These are phyloP conservation scores for Drosophila elegans DNA, from an alignment of 1,140 invertebrate species.

Conservation along the genomic window DNA sequence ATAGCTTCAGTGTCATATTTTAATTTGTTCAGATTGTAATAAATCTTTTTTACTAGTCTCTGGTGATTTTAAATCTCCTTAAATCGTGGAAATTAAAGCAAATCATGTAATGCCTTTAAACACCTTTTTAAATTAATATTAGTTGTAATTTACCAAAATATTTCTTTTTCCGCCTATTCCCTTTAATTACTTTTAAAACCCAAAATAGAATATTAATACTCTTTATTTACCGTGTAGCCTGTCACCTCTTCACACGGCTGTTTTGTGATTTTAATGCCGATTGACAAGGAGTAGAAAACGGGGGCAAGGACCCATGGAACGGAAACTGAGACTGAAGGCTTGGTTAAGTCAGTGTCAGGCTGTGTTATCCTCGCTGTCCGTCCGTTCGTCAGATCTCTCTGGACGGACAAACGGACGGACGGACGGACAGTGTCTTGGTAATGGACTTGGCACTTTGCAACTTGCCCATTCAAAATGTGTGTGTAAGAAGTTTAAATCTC, in stretches of 20 bases:
- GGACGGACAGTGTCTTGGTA: conserved; percentile 54
- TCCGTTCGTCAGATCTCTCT: conserved; percentile 23
- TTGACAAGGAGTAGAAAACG: conserved; percentile 55
- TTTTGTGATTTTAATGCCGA: conserved; percentile 83
- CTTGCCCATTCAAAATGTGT: conserved; percentile 79
- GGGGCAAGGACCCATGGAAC: neutral
- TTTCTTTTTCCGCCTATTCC: neutral
- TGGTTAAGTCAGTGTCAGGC: conserved; percentile 36
- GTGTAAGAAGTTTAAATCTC: conserved; percentile 83
- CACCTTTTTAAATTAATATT: too few species aligned
- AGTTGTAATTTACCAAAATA: neutral
- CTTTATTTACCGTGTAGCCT: conserved; percentile 25
- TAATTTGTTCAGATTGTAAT: too few species aligned
- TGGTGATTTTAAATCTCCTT: too few species aligned
- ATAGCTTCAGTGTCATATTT: too few species aligned
- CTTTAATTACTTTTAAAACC: neutral
- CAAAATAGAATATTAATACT: neutral
- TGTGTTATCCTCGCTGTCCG: conserved; percentile 35
- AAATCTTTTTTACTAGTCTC: too few species aligned
- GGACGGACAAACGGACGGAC: conserved; percentile 4
- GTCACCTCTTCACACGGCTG: conserved; percentile 43
- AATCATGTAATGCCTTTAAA: too few species aligned
- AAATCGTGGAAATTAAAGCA: too few species aligned
- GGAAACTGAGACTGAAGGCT: conserved; percentile 38
- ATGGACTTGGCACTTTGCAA: conserved; percentile 82